A percentile compares a stretch with the other conserved stretches of the same genome.
phyloP scores from a whole-genome alignment of 1,140 invertebrate species.

The Anoplophora glabripennis region DNA sequence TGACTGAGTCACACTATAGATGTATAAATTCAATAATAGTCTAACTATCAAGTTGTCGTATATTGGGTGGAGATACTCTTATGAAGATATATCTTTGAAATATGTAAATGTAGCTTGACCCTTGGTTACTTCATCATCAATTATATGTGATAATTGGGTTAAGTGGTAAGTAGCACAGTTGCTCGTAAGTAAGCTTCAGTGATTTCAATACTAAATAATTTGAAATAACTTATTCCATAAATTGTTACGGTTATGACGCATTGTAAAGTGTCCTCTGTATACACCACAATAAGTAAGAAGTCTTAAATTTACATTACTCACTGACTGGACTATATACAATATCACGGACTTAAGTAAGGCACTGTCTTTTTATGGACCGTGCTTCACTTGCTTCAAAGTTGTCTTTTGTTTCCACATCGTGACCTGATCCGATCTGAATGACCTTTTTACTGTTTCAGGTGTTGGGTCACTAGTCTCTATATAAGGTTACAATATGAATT shows the following conservation, averaged over 20 bases:
- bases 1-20: no score
- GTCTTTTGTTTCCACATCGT: constrained; percentile 14
- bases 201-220: constrained; percentile 6
- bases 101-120: background rate
- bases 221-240: background rate
- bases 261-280: no score
- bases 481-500: no score
- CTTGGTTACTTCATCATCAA: background rate
- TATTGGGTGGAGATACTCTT: no score
- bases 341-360: constrained; percentile 14
- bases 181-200: constrained; percentile 6
- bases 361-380: constrained; percentile 15
- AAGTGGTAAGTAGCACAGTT: constrained; percentile 6
- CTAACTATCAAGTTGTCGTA: no score
- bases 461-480: background rate
- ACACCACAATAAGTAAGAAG: background rate
- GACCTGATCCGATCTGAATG: constrained; percentile 6
- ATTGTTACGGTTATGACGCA: no score
- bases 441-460: constrained; percentile 10
- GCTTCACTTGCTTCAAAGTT: constrained; percentile 15
- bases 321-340: constrained; percentile 9
- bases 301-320: background rate
- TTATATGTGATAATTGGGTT: constrained; percentile 12
- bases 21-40: no score
- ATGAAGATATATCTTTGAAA: no score